Evolutionary conservation across 2,113 vertebrate species (phyloP).

Genomic region (Centropus unirufus): DNA sequence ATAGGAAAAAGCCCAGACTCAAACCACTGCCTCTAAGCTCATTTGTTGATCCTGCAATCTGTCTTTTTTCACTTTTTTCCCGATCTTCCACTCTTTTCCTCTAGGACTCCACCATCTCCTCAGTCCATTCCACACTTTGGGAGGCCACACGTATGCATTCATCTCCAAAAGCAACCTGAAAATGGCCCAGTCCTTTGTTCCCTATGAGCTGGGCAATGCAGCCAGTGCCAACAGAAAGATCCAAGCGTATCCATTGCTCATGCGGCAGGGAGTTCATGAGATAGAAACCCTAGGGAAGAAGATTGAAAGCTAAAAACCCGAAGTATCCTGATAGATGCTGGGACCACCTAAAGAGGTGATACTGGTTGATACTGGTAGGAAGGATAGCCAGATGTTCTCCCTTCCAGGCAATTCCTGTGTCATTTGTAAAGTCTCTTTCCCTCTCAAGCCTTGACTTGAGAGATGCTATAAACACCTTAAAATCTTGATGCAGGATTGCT

Average conservation of each 20-base stretch:
- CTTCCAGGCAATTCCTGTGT: neutral
- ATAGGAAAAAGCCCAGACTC: neutral
- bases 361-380: neutral
- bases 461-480: neutral
- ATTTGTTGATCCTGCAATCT: neutral
- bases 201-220: neutral
- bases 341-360: neutral
- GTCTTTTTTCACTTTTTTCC: neutral
- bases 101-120: neutral
- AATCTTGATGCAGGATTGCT: neutral
- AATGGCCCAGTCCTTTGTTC: neutral
- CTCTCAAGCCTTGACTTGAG: neutral
- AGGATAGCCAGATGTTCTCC: neutral
- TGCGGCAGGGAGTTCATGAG: neutral
- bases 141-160: neutral
- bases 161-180: constrained; percentile 1
- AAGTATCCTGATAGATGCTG: neutral
- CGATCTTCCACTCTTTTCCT: neutral
- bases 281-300: accelerated
- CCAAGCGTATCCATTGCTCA: neutral
- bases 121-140: neutral
- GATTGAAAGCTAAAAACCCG: neutral
- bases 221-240: neutral
- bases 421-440: neutral
- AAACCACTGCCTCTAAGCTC: neutral